These are phyloP conservation scores for Centropus bengalensis DNA, from an alignment of 2,113 vertebrate species.

Conservation along the genomic window DNA sequence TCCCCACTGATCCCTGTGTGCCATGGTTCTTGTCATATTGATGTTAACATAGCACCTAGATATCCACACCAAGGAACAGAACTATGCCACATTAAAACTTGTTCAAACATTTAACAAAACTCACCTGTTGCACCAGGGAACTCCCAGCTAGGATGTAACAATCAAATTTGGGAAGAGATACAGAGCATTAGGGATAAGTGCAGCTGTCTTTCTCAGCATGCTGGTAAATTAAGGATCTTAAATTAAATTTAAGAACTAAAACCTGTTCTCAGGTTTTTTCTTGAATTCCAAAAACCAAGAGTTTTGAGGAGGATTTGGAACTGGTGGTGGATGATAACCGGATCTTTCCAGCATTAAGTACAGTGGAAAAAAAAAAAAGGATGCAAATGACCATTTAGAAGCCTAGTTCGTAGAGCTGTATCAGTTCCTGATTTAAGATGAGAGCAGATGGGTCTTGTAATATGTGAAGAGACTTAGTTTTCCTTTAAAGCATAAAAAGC, in stretches of 20 bases:
- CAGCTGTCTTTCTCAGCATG: background rate
- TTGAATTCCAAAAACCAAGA: background rate
- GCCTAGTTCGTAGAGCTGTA: background rate
- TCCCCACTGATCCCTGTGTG: accelerated
- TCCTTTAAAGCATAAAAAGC: background rate
- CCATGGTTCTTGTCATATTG: background rate
- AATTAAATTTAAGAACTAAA: no score
- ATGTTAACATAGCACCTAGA: background rate
- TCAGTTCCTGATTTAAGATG: background rate
- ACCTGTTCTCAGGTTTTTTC: background rate
- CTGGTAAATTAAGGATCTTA: background rate
- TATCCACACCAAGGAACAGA: background rate
- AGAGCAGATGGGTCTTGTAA: accelerated
- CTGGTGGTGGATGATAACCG: background rate
- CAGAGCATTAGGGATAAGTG: background rate
- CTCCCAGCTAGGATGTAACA: background rate
- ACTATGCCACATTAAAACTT: background rate
- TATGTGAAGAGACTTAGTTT: background rate
- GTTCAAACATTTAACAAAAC: background rate
- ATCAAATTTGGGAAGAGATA: background rate
- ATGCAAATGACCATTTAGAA: background rate
- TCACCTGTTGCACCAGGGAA: background rate
- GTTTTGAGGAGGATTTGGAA: background rate
- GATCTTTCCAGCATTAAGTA: background rate
- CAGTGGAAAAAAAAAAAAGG: background rate